Conservation (phyloP, 2,113 vertebrate species). For the Bubo scandiacus region DNA sequence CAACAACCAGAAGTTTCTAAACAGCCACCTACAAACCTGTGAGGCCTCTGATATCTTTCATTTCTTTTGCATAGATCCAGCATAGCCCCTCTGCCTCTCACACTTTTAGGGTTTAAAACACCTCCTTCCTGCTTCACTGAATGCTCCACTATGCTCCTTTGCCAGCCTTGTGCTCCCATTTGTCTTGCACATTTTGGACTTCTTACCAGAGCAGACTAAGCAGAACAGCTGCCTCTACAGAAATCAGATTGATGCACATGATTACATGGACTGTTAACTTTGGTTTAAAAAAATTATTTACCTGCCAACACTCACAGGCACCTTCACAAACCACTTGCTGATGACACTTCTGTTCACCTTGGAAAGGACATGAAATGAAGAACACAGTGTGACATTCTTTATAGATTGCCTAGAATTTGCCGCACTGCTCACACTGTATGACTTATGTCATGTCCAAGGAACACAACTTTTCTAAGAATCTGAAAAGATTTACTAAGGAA, state of each 20-base stretch:
- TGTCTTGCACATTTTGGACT: not conserved
- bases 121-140: not conserved
- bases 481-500: not conserved
- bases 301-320: conserved; percentile 33
- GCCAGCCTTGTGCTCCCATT: not conserved
- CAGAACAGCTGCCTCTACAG: conserved; percentile 4
- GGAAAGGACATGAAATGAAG: not conserved
- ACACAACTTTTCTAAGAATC: not conserved
- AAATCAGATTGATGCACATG: conserved; percentile 25
- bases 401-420: not conserved
- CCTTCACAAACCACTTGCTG: conserved; percentile 32
- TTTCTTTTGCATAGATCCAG: not conserved
- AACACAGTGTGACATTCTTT: not conserved
- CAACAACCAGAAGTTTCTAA: not conserved
- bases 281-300: conserved; percentile 48
- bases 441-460: not conserved
- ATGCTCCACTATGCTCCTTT: not conserved
- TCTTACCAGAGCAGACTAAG: not conserved
- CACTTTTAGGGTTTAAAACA: not conserved
- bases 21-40: not conserved
- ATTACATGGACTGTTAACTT: conserved; percentile 57
- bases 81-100: not conserved
- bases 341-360: conserved; percentile 43
- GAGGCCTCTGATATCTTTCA: not conserved
- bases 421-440: not conserved